Percentiles rank a stretch among this genome's conserved stretches.
These are phyloP conservation scores for Agelastica alni DNA, from an alignment of 2,888 invertebrate species.

Conservation along the genomic window DNA sequence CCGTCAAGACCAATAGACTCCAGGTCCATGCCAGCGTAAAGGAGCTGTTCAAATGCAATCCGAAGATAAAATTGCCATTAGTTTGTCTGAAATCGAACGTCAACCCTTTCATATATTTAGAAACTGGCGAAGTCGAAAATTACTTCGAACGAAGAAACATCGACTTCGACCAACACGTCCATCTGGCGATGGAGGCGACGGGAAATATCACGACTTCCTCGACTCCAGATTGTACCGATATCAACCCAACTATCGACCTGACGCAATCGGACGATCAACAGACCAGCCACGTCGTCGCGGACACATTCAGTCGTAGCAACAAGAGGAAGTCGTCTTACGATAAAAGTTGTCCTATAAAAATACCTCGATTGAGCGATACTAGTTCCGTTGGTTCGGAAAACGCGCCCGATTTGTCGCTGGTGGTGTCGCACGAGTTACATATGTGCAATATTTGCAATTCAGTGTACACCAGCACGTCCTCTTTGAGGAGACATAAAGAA, in stretches of 20 bases:
- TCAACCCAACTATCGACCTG: not conserved
- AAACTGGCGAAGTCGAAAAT: constrained; percentile 37
- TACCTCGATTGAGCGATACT: not conserved
- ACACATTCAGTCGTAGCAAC: not conserved
- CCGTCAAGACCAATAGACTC: not conserved
- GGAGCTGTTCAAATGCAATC: constrained; percentile 30
- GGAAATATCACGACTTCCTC: not conserved
- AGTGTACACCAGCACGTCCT: constrained; percentile 29
- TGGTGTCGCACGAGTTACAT: not conserved
- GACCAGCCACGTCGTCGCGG: too few relatives aligned
- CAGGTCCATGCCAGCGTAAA: constrained; percentile 36
- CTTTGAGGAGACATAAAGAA: constrained; percentile 34
- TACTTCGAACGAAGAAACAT: constrained; percentile 31
- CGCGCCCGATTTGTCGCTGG: not conserved
- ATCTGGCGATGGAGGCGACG: constrained; percentile 1
- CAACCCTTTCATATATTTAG: constrained; percentile 35
- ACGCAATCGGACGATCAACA: not conserved
- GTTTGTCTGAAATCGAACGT: constrained; percentile 28
- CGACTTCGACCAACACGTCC: constrained; percentile 13
- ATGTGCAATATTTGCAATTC: constrained; percentile 40
- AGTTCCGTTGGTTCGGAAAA: not conserved
- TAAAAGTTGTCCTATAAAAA: not conserved
- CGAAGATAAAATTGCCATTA: constrained; percentile 34
- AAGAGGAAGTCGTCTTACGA: not conserved
- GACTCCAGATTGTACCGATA: not conserved